These are phyloP conservation scores for Neolamprologus devosi DNA, from an alignment of 2,113 vertebrate genomes.

Conservation along the genomic window DNA sequence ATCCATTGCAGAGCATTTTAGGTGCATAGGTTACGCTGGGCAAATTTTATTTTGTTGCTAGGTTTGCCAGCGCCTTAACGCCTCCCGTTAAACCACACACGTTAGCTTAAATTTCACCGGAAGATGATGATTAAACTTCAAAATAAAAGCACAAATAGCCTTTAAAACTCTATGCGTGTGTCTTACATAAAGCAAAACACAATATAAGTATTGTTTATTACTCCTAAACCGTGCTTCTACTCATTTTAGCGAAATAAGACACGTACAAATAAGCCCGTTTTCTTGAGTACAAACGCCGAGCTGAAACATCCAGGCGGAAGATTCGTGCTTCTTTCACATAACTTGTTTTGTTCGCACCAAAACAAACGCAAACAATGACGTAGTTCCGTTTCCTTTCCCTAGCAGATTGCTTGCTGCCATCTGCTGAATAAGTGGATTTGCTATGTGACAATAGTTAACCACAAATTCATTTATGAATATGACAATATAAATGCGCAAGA, in stretches of 20 bases:
- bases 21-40: neutral
- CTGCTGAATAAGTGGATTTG: conserved; percentile 13
- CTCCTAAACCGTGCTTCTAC: neutral
- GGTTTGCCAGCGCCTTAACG: conserved; percentile 10
- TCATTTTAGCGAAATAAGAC: accelerated
- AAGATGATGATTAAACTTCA: neutral
- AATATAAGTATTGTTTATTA: accelerated
- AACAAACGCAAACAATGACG: conserved; percentile 55
- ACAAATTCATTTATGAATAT: neutral
- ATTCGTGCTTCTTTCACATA: accelerated
- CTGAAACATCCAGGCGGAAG: neutral
- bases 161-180: accelerated
- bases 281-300: neutral
- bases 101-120: neutral
- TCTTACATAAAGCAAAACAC: neutral
- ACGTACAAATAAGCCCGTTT: accelerated
- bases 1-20: neutral
- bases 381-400: conserved; percentile 61
- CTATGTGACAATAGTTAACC: neutral
- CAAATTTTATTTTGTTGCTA: conserved; percentile 11
- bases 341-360: neutral
- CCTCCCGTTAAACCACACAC: neutral
- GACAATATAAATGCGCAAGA: neutral
- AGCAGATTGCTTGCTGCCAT: neutral
- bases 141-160: neutral